Percentiles rank a stretch among this genome's conserved stretches.
Evolutionary conservation across 2,888 invertebrate species (phyloP).

Genomic region (Drosophila percnosoma): DNA sequence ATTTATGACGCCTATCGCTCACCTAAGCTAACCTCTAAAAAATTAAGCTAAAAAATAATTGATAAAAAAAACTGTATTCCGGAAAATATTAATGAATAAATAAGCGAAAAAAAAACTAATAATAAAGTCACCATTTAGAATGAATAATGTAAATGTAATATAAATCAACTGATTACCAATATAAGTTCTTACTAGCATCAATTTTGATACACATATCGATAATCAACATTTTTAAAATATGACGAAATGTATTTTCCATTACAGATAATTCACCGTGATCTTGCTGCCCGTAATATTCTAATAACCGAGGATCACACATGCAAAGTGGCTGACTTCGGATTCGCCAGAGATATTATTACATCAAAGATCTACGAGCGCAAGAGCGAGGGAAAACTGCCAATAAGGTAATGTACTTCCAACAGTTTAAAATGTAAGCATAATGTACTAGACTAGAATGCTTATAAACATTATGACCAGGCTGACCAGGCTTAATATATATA

Average conservation of each 20-base stretch:
- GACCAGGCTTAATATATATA: too few relatives aligned
- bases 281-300: constrained; percentile 95
- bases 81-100: too few relatives aligned
- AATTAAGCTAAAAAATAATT: too few relatives aligned
- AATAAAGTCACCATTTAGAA: neutral
- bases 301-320: constrained; percentile 94
- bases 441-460: neutral
- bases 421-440: neutral
- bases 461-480: neutral
- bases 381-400: constrained; percentile 92
- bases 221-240: neutral
- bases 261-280: constrained; percentile 94
- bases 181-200: too few relatives aligned
- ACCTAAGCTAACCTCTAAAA: too few relatives aligned
- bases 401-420: constrained; percentile 85
- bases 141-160: neutral
- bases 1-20: too few relatives aligned
- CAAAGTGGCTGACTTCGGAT: constrained; percentile 97
- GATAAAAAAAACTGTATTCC: too few relatives aligned
- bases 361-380: constrained; percentile 95
- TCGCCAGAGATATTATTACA: constrained; percentile 94
- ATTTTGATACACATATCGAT: neutral
- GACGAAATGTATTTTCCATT: constrained; percentile 47
- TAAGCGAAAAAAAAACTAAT: too few relatives aligned
- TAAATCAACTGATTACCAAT: neutral